Conservation (phyloP, 2,113 vertebrate species). For the Heliornis fulica region DNA sequence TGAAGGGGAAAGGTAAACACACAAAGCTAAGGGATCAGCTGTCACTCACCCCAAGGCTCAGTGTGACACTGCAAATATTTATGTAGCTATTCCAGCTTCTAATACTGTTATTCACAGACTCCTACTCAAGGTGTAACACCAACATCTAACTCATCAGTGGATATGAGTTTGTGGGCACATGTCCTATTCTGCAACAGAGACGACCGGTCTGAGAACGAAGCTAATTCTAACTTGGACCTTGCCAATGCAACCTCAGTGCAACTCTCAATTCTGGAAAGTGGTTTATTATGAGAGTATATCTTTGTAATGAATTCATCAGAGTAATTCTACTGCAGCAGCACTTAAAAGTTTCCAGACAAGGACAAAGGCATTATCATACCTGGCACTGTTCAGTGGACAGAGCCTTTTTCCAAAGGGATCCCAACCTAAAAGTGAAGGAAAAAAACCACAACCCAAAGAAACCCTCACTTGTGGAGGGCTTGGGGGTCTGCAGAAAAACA, state of each 20-base stretch:
- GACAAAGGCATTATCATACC: not conserved
- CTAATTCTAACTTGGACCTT: not conserved
- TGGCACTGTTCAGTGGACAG: not conserved
- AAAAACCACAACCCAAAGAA: not conserved
- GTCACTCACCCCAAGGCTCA: not conserved
- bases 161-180: not conserved
- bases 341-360: not conserved
- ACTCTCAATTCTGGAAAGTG: not conserved
- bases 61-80: not conserved
- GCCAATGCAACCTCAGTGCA: not conserved
- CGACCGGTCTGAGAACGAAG: not conserved
- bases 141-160: not conserved
- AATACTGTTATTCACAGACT: not conserved
- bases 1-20: not conserved
- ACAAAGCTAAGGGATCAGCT: not conserved
- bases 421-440: not conserved
- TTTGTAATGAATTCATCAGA: not conserved
- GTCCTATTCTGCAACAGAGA: accelerated
- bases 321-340: not conserved
- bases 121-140: not conserved
- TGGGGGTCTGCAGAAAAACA: not conserved
- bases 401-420: not conserved
- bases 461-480: not conserved
- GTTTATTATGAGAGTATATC: not conserved
- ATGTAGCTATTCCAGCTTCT: not conserved